A percentile compares a stretch with the other conserved stretches of the same genome.
These are phyloP conservation scores for Neoarius graeffei DNA, from an alignment of 2,113 vertebrate genomes.

Conservation along the genomic window DNA sequence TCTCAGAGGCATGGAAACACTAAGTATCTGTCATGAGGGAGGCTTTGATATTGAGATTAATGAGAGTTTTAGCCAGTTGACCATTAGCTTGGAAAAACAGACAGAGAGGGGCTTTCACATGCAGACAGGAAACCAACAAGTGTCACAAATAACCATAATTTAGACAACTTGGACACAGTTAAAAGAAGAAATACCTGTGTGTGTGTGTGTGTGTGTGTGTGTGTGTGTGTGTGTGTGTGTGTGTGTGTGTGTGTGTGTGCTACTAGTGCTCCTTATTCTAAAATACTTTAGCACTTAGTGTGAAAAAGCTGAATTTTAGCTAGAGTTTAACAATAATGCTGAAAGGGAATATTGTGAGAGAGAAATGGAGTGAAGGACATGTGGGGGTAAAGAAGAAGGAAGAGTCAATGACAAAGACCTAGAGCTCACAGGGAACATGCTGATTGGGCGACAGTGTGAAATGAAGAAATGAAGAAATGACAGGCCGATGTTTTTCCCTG, in stretches of 20 bases:
- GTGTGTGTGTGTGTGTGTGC: neutral
- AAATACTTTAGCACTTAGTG: neutral
- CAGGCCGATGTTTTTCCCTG: constrained; percentile 38
- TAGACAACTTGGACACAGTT: constrained; percentile 59
- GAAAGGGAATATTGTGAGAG: neutral
- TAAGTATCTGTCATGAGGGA: constrained; percentile 65
- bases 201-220: neutral
- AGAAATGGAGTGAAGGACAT: constrained; percentile 8
- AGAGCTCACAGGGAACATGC: constrained; percentile 33
- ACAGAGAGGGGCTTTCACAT: constrained; percentile 59
- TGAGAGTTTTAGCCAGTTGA: constrained; percentile 67
- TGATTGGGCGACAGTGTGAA: constrained; percentile 35
- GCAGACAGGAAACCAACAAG: constrained; percentile 51
- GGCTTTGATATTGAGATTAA: constrained; percentile 74
- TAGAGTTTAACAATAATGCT: neutral
- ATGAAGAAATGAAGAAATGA: constrained; percentile 67
- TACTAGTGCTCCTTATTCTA: neutral
- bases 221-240: neutral
- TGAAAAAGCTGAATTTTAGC: neutral
- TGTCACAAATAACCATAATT: constrained; percentile 58
- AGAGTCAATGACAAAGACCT: neutral
- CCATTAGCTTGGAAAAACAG: constrained; percentile 53
- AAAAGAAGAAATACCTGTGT: constrained; percentile 31
- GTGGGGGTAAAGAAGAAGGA: neutral
- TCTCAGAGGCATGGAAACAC: constrained; percentile 66